Evolutionary conservation across 1,140 invertebrate genomes (phyloP), one percentile per base, ranked within the genome.

Genomic region (Eupeodes corollae): DNA sequence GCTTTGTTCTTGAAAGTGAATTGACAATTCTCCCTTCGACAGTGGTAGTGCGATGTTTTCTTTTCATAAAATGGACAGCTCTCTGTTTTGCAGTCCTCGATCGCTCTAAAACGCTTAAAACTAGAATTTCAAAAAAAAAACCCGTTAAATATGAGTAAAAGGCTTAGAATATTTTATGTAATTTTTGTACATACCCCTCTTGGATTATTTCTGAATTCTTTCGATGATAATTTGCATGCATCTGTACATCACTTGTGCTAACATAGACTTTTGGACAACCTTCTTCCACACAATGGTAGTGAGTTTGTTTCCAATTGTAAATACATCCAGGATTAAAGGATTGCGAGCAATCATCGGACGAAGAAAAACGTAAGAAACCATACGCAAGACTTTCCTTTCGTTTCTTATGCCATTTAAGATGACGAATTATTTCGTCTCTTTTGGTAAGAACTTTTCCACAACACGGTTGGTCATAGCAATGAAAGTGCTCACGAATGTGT

Each of bases 1-100:
- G 92, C 91, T 72, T 98, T 98, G 70, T 98, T 98, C 69, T 98
- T 98, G 70, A 98, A 98, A 0, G 93, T 98, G 67, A 88, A 95
- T 50, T 86, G 83, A 72, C 95, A 98, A 5, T 83, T 83, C 37
- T 82, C 72, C 57, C 94, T 74, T 48, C 91, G 75, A 69, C 95
- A 98, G 67, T 98, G 95, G 72, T 98, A 98, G 68, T 98, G 95
- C 8, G 95, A 98, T 16, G 92, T 98, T 50, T 90, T 73, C 68
- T 97, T 93, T n/a, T 91, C 90, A 58, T 82, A 86, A 69, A 97
- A 98, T 18, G 84, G 77, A 70, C 95, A 98, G 56, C 87, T 79
- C 42, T 61, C 60, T n/a, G 63, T 67, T 46, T 59, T 60, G 37
- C 66, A 68, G 38, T 65, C 66, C 43, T 68, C 66, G 15, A 64